Base-by-base conservation (phyloP, 2,113 vertebrate species). In the Scytalopus superciliaris region DNA sequence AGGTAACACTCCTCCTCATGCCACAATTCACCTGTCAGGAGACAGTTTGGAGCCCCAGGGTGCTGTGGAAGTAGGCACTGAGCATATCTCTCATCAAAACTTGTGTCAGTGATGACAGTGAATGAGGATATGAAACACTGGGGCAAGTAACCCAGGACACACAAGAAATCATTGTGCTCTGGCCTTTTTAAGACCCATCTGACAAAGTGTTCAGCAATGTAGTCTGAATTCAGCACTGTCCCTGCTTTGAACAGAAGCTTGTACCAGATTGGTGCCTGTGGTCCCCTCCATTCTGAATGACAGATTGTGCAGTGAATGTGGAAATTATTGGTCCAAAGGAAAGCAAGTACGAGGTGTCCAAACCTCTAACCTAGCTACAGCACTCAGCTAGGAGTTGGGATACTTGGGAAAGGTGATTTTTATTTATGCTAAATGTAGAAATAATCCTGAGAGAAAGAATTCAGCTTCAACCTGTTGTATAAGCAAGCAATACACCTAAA, bases 131-230 rank as follows among this genome's bases (percentile, higher is more conserved):
- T 1, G 7, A 79, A 79, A n/a, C 25, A 64, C 19, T 15, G 21
- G 25, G 70, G 87, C 14, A 39, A 89, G 35, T 47, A 5, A 2
- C 17, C 3, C 2, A 2, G 0, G 0, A 9, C 45, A 6, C 1
- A 0, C 24, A 9, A 49, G 44, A 72, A 92, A 94, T 27, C 0
- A 0, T 31, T 66, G 27, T 19, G n/a, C 53, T 84, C 44, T 39
- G 24, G 9, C 6, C 24, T 40, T 89, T 91, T 64, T 31, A 64
- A 73, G 63, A 89, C 9, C 16, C 10, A 49, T 18, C 24, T 55
- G 47, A 84, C n/a, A 75, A 39, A 72, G 19, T 25, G 44, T 75
- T 47, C 67, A 91, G 55, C 37, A 57, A 28, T 5, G 22, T 6
- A 10, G 21, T 63, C 21, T 39, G 25, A 93, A 70, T 59, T 77